Conservation (phyloP, 2,888 invertebrate genomes). For the Clunio marinus region DNA sequence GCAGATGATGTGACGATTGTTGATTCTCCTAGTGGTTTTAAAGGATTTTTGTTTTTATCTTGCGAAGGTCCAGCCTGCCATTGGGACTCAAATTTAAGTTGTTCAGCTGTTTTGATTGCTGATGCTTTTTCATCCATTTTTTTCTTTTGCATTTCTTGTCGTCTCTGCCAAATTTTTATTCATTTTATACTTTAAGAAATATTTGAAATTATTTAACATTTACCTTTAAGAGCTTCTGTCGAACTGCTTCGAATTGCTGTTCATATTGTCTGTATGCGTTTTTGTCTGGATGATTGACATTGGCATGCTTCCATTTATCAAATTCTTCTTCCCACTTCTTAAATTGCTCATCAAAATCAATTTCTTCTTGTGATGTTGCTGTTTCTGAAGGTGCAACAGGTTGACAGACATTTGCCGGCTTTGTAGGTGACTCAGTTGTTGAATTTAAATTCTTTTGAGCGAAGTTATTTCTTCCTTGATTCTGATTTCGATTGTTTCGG, state of each 20-base stretch:
- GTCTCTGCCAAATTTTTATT: constrained; percentile 54
- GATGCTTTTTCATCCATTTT: constrained; percentile 55
- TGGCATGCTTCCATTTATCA: constrained; percentile 85
- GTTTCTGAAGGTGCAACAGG: too few species aligned
- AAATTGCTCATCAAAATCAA: constrained; percentile 83
- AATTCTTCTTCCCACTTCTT: constrained; percentile 89
- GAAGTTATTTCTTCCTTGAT: too few species aligned
- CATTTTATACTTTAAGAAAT: neutral
- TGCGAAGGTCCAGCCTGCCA: constrained; percentile 8
- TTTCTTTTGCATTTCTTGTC: constrained; percentile 65
- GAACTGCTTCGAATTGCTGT: constrained; percentile 80
- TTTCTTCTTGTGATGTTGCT: constrained; percentile 65
- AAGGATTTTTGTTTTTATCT: neutral
- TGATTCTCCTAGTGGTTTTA: too few species aligned
- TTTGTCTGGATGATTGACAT: constrained; percentile 87
- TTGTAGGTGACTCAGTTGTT: too few species aligned
- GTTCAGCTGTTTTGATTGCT: constrained; percentile 41
- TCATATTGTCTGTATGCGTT: constrained; percentile 81
- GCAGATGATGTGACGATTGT: neutral
- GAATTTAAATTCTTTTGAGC: too few species aligned
- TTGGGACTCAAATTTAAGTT: constrained; percentile 24
- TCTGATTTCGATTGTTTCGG: too few species aligned
- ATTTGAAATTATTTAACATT: too few species aligned
- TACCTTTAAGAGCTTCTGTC: constrained; percentile 61
- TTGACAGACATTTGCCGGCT: neutral